Percentiles rank a stretch among this genome's conserved stretches.
These are phyloP conservation scores for Macaria liturata DNA, from an alignment of 2,888 invertebrate species.

Conservation along the genomic window DNA sequence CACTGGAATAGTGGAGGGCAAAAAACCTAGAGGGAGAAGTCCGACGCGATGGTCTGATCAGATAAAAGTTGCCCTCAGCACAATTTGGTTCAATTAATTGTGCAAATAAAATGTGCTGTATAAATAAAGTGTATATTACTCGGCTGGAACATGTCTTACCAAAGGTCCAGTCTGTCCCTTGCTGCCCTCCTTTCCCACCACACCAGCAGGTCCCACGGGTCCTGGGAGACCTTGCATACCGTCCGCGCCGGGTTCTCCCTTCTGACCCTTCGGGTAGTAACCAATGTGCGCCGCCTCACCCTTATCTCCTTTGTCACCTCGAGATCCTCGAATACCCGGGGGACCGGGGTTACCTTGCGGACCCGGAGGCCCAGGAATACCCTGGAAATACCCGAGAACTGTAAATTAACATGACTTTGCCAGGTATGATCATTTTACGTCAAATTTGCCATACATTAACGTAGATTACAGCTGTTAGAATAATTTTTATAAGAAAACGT, in stretches of 20 bases:
- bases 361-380: constrained; percentile 89
- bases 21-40: no score
- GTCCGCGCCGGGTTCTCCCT: constrained; percentile 91
- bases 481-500: no score
- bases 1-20: no score
- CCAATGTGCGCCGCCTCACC: constrained; percentile 91
- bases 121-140: no score
- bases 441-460: no score
- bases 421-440: no score
- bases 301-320: constrained; percentile 89
- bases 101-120: no score
- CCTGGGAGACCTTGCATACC: constrained; percentile 88
- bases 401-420: no score
- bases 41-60: no score
- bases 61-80: no score
- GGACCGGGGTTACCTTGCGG: constrained; percentile 88
- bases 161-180: constrained; percentile 85
- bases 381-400: constrained; percentile 70
- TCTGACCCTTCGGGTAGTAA: constrained; percentile 89
- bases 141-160: constrained; percentile 58
- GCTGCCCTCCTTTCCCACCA: constrained; percentile 81
- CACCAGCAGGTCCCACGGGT: constrained; percentile 85
- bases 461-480: no score
- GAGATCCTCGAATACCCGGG: constrained; percentile 87
- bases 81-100: no score